Conservation (phyloP, 53 echinoderm and acorn worm genomes). For the Glandiceps talaboti region DNA sequence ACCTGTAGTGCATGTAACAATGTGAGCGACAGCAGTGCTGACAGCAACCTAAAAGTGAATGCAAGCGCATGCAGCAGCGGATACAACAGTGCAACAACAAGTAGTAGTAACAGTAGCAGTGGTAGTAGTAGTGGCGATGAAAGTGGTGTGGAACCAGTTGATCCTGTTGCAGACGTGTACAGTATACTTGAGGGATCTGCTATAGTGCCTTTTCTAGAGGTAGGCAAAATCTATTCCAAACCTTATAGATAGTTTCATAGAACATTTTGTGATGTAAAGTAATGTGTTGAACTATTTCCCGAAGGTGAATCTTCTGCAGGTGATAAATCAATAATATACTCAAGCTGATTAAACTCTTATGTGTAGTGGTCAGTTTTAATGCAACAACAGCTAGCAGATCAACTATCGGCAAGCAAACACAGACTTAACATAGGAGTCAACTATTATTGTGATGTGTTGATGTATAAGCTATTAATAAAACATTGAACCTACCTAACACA, state of each 20-base stretch:
- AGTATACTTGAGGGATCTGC: constrained; percentile 8
- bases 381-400: too few relatives aligned
- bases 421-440: too few relatives aligned
- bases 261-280: too few relatives aligned
- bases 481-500: too few relatives aligned
- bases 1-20: background rate
- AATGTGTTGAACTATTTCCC: too few relatives aligned
- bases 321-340: too few relatives aligned
- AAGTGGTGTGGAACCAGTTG: background rate
- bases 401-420: too few relatives aligned
- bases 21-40: background rate
- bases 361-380: too few relatives aligned
- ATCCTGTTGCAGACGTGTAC: constrained; percentile 1
- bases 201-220: constrained; percentile 4
- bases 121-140: background rate
- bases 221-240: background rate
- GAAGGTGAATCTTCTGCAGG: too few relatives aligned
- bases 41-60: background rate
- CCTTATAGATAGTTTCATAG: background rate
- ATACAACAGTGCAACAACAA: background rate
- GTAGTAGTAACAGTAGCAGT: background rate
- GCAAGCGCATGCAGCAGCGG: background rate
- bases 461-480: too few relatives aligned
- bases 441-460: too few relatives aligned
- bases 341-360: too few relatives aligned